Base-by-base conservation (phyloP, 1,140 invertebrate species). In the Drosophila pallidifrons region DNA sequence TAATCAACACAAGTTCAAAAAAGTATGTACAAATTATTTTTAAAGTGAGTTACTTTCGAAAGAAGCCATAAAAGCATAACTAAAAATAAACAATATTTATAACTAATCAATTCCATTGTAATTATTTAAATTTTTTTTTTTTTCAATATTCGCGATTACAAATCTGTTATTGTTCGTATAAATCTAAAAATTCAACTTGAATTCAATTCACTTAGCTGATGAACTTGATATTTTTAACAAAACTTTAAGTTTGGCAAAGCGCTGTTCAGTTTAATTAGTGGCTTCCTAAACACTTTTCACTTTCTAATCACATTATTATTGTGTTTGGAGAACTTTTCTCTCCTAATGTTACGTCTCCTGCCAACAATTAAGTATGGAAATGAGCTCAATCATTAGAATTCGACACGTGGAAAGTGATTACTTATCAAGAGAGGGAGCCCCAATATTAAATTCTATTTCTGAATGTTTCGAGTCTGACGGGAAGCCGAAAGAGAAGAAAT, bases 361-460 rank as follows among this genome's bases (percentile, higher is more conserved):
- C 4, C 47, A 16, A 66, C 46, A 88, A 88, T 89, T 78, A 83
- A 81, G 30, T 81, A 88, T 89, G 67, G 60, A 89, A 88, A 89
- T 88, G 55, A 77, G 69, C 35, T 45, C 11, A 49, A 28, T 3
- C 55, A 32, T 51, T 20, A 70, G 66, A 77, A 83, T 89, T 75
- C 74, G 65, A 77, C 83, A 83, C 83, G 77, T 88, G 83, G 81
- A 88, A 83, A 83, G 81, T 75, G 81, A 83, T 70, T 77, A 55
- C 61, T 74, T 80, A 83, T 89, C 85, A 28, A 43, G 16, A 54
- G 41, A 79, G 58, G 45, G 57, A 68, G 58, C 67, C 58, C 41
- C 47, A 54, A 65, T 66, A 59, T 64, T 8, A 6, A 43, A 64
- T 64, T 55, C 65, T 57, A 20, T 41, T 60, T 60, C 16, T n/a